These are phyloP conservation scores for Engystomops pustulosus DNA, from an alignment of 2,113 vertebrate genomes.

Conservation along the genomic window DNA sequence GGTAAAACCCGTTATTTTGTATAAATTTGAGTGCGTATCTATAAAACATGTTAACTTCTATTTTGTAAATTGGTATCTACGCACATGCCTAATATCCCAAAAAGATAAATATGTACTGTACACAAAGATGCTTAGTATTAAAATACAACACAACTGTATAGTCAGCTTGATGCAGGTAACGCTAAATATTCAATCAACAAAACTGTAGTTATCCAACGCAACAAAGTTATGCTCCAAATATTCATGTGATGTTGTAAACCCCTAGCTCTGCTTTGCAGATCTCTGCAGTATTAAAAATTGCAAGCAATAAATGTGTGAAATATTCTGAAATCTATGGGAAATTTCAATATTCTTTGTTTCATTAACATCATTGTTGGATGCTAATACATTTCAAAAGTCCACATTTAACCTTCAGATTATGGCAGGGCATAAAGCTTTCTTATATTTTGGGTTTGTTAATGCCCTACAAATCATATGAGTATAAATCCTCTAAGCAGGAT, in stretches of 20 bases:
- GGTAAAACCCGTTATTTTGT: no score
- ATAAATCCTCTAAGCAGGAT: conserved; percentile 58
- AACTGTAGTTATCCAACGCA: no score
- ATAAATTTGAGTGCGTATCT: no score
- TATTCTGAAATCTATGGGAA: neutral
- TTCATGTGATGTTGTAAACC: neutral
- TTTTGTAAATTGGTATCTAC: no score
- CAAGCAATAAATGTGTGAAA: neutral
- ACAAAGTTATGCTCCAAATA: neutral
- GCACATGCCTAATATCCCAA: neutral
- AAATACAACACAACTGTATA: neutral
- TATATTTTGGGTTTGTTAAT: conserved; percentile 55
- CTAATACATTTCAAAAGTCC: conserved; percentile 38
- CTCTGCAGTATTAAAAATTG: neutral
- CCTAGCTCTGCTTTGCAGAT: no score
- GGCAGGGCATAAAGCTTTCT: conserved; percentile 37
- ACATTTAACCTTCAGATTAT: conserved; percentile 52
- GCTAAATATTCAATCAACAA: no score
- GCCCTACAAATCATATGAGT: conserved; percentile 55
- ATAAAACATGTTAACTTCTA: no score
- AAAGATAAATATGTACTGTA: neutral
- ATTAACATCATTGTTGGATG: conserved; percentile 40
- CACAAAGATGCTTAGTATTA: neutral
- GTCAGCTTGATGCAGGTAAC: neutral
- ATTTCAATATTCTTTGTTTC: conserved; percentile 42